Evolutionary conservation across 2,113 vertebrate genomes (phyloP), one percentile per base, ranked within the genome.

Genomic region (Tiliqua scincoides): DNA sequence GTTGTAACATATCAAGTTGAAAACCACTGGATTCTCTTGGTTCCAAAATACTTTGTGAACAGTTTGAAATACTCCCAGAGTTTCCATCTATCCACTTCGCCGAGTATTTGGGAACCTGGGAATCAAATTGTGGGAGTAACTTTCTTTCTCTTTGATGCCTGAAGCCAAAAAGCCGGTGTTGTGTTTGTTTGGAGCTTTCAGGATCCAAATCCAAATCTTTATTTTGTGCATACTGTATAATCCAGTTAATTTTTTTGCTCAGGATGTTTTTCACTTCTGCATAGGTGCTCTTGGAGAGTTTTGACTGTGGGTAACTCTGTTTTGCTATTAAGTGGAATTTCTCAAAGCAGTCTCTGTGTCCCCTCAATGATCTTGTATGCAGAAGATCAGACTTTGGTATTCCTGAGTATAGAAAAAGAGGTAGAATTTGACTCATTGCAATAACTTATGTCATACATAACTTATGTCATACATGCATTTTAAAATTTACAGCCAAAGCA

Each of bases 281-380:
- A 27, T 99, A 99, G 70, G 98, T 92, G 94, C 97, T 98, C 95
- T 96, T 97, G 78, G 98, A 97, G 37, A 97, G 97, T 90, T 98
- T 99, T 94, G 98, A 97, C 75, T 95, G 96, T 1, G 97, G 97
- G 93, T 98, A 97, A 93, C 98, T 98, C 93, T 99, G 99, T 95
- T 99, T 99, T 93, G 98, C 98, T 82, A 99, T 99, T 93, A 98
- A 96, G 94, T 99, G 99, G 92, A 97, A 99, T 94, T 99, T 99
- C 94, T 99, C 98, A 93, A 99, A 99, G 96, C 99, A 99, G 96
- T 99, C 98, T 96, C 97, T 97, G 96, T 99, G 99, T 21, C 98
- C 99, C 14, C 98, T 97, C 87, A 99, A 93, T 14, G 99, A 99
- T 88, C 97, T 98, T 20, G 98, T 97, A 92, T 99, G 99, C 35